A percentile compares a stretch with the other conserved stretches of the same genome.
These are phyloP conservation scores for Rhopalosiphum padi DNA, from an alignment of 1,140 invertebrate genomes.

Conservation along the genomic window DNA sequence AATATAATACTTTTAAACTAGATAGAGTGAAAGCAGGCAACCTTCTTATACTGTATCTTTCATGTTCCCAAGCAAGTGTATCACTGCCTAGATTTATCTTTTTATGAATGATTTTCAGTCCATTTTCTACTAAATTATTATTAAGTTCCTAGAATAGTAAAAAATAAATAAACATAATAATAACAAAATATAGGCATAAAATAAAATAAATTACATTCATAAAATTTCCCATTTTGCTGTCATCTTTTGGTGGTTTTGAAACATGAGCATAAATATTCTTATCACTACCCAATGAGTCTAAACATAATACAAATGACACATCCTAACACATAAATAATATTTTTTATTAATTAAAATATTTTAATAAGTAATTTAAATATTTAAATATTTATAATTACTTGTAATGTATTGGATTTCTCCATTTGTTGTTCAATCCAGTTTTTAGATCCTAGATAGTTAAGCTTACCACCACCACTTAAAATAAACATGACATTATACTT, in stretches of 20 bases:
- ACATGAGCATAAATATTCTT: conserved; percentile 86
- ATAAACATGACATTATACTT: conserved; percentile 90
- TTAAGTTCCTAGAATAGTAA: conserved; percentile 29
- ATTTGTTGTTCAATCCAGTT: conserved; percentile 95
- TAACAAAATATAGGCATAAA: background rate
- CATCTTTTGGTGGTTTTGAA: conserved; percentile 93
- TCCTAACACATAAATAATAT: conserved; percentile 70
- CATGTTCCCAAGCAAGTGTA: conserved; percentile 94
- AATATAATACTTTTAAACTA: conserved; percentile 68
- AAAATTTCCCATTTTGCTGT: conserved; percentile 75
- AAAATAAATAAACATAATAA: background rate
- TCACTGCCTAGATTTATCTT: conserved; percentile 98
- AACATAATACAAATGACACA: conserved; percentile 87
- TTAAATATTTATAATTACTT: conserved; percentile 44
- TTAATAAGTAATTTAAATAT: background rate
- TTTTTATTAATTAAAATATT: conserved; percentile 39
- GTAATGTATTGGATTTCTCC: conserved; percentile 66
- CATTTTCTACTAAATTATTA: conserved; percentile 55
- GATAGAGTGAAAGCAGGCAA: conserved; percentile 92
- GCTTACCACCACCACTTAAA: conserved; percentile 88
- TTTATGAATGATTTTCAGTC: conserved; percentile 86
- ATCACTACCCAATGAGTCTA: conserved; percentile 83
- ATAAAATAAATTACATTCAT: conserved; percentile 67
- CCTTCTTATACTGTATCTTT: conserved; percentile 90
- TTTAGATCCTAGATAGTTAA: conserved; percentile 95